phyloP scores from a whole-genome alignment of 2,113 vertebrate genomes.

The Menidia beryllina region DNA sequence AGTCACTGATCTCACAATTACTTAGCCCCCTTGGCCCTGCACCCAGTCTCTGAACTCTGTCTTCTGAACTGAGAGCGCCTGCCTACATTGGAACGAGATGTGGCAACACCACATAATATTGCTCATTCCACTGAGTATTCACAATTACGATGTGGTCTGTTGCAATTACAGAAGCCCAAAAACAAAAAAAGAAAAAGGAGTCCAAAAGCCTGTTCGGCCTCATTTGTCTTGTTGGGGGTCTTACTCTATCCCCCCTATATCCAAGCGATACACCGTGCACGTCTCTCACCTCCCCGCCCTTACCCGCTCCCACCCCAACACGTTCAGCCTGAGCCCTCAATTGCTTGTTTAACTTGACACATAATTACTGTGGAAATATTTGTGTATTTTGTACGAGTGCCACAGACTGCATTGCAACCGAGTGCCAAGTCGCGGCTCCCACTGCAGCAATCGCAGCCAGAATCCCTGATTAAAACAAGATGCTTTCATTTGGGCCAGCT shows the following conservation, averaged over 20 bases:
- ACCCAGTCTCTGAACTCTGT: slow-evolving; percentile 78
- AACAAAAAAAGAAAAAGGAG: slow-evolving; percentile 58
- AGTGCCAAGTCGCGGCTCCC: slow-evolving; percentile 83
- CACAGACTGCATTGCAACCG: slow-evolving; percentile 73
- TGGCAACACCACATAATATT: slow-evolving; percentile 76
- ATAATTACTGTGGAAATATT: slow-evolving; percentile 87
- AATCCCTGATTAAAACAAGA: slow-evolving; percentile 87
- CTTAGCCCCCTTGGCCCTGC: slow-evolving; percentile 73
- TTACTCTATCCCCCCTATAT: slow-evolving; percentile 67
- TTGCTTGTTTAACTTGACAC: slow-evolving; percentile 87
- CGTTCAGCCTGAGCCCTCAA: slow-evolving; percentile 78
- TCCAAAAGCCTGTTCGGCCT: slow-evolving; percentile 68
- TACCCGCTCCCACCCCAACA: slow-evolving; percentile 48
- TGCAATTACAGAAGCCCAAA: slow-evolving; percentile 55
- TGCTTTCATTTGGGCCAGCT: slow-evolving; percentile 83
- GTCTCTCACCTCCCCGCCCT: slow-evolving; percentile 48
- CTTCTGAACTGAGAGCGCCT: slow-evolving; percentile 68
- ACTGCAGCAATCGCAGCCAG: slow-evolving; percentile 81
- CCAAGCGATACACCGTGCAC: slow-evolving; percentile 65
- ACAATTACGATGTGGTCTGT: slow-evolving; percentile 71
- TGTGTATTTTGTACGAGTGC: slow-evolving; percentile 87
- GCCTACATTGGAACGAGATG: slow-evolving; percentile 74
- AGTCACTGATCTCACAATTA: slow-evolving; percentile 79
- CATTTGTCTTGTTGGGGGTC: slow-evolving; percentile 81
- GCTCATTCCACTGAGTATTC: slow-evolving; percentile 70